Evolutionary conservation across 1,140 invertebrate genomes (phyloP).

Genomic region (Platyscapa corneri): DNA sequence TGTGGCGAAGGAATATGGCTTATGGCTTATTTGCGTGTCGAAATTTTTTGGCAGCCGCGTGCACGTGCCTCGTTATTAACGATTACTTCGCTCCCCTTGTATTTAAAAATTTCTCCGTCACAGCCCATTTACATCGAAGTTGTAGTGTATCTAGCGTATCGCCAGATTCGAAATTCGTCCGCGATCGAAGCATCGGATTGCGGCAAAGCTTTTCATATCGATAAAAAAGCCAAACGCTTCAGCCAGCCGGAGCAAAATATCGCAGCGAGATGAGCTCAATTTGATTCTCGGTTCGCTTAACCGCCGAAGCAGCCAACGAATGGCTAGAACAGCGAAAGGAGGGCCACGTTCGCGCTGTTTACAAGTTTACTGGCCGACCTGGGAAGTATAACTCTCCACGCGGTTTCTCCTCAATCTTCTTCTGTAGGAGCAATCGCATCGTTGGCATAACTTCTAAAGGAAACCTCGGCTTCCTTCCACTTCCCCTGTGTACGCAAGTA

Average conservation of each 20-base stretch:
- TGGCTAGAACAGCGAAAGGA: slow-evolving; percentile 9
- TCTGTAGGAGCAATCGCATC: slow-evolving; percentile 64
- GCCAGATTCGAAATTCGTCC: background rate
- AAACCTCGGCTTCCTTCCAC: background rate
- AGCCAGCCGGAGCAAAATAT: background rate
- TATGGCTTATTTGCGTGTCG: slow-evolving; percentile 74
- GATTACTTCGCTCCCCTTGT: slow-evolving; percentile 68
- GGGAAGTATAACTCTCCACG: slow-evolving; percentile 69
- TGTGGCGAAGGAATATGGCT: slow-evolving; percentile 73
- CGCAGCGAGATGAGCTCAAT: slow-evolving; percentile 15
- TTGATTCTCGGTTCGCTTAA: slow-evolving; percentile 43
- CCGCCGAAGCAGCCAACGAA: slow-evolving; percentile 36
- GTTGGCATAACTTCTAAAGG: slow-evolving; percentile 62
- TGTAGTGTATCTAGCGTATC: slow-evolving; percentile 8
- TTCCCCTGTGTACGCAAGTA: background rate
- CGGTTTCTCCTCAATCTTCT: slow-evolving; percentile 70
- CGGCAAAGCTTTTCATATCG: background rate
- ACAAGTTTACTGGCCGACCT: slow-evolving; percentile 66
- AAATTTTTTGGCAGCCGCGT: slow-evolving; percentile 69
- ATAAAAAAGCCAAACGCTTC: background rate
- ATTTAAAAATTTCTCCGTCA: background rate
- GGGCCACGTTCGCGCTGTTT: slow-evolving; percentile 51
- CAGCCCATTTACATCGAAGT: background rate
- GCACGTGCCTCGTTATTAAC: slow-evolving; percentile 71
- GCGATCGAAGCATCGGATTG: slow-evolving; percentile 16